Evolutionary conservation across 2,113 vertebrate genomes (phyloP).

Genomic region (Phalacrocorax carbo): DNA sequence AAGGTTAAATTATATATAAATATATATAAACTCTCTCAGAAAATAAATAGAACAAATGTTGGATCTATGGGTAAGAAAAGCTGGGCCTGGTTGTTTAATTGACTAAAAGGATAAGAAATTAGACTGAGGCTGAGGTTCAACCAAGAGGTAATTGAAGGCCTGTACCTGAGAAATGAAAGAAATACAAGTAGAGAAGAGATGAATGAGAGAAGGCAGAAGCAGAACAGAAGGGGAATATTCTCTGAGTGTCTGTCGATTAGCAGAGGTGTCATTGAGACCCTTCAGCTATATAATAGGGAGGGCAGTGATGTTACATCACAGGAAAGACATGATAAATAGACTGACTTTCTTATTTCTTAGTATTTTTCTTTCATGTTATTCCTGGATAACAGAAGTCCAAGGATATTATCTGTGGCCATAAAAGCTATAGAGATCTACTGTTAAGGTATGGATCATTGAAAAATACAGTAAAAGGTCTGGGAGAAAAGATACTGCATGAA

Average conservation of each 20-base stretch:
- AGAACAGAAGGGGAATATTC: not conserved
- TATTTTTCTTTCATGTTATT: not conserved
- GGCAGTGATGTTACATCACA: not conserved
- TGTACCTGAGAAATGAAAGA: not conserved
- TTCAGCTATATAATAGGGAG: not conserved
- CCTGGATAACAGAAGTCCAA: not conserved
- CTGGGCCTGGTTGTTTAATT: not conserved
- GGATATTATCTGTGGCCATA: not conserved
- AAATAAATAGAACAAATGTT: not conserved
- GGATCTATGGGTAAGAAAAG: not conserved
- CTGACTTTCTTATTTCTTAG: not conserved
- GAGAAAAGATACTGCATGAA: not conserved
- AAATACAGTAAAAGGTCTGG: not conserved
- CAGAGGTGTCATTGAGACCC: not conserved
- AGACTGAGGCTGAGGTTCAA: not conserved
- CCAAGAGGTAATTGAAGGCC: not conserved
- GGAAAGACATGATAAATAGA: not conserved
- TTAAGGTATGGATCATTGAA: not conserved
- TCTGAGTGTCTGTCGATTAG: not conserved
- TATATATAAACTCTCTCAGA: not conserved
- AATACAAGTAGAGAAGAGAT: not conserved
- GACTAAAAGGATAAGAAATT: not conserved
- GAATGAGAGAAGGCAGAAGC: not conserved
- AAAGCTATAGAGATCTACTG: not conserved
- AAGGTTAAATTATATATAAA: not conserved